Conservation (phyloP, 2,888 invertebrate species). For the Ichneumoninae sp. region DNA sequence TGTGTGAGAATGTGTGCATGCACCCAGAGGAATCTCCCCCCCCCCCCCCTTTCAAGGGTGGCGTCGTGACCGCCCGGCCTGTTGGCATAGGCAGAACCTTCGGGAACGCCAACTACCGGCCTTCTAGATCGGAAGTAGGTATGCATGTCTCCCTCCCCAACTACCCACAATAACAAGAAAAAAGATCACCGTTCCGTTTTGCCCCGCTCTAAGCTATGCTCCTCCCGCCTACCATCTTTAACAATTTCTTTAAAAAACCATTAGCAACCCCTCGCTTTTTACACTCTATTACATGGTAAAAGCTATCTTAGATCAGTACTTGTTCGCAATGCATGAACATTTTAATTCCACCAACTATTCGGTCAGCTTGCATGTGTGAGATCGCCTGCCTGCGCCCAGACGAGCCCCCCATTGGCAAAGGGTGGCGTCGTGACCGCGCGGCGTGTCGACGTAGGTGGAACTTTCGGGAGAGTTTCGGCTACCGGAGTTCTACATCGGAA, state of each 20-base stretch:
- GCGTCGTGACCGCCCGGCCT: conserved; percentile 53
- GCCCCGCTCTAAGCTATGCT: too few species aligned
- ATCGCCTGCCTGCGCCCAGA: neutral
- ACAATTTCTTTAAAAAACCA: neutral
- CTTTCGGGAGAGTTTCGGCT: neutral
- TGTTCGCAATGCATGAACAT: too few species aligned
- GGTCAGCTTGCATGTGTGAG: neutral
- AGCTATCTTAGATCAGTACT: neutral
- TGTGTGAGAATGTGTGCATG: neutral
- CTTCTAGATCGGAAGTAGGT: conserved; percentile 54
- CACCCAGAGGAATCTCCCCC: too few species aligned
- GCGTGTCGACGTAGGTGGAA: conserved; percentile 38
- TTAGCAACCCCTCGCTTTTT: neutral
- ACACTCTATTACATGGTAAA: conserved; percentile 25
- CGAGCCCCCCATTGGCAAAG: conserved; percentile 8
- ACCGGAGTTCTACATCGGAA: conserved; percentile 51
- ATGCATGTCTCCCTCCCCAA: conserved; percentile 37
- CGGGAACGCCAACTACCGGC: conserved; percentile 9
- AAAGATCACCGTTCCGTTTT: neutral
- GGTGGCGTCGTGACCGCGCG: conserved; percentile 49
- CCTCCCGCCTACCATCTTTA: neutral
- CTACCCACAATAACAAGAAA: conserved; percentile 40
- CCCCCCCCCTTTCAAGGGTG: conserved; percentile 13
- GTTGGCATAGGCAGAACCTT: conserved; percentile 18
- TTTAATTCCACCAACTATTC: too few species aligned